Percentiles rank a stretch among this genome's conserved stretches.
These are phyloP conservation scores for Polyodon spathula DNA, from an alignment of 2,113 vertebrate species.

Conservation along the genomic window DNA sequence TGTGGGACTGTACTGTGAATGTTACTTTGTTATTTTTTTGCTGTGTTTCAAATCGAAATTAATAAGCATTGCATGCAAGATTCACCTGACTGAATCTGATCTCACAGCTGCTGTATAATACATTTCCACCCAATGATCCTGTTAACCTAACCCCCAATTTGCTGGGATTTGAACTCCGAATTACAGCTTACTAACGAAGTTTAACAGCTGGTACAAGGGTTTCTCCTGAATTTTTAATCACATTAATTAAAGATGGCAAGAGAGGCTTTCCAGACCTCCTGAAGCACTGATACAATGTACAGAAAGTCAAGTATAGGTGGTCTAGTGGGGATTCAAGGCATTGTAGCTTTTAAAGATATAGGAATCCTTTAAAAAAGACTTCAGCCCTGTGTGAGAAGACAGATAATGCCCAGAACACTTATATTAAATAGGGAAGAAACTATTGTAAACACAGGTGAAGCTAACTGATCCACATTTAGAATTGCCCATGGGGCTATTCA, in stretches of 20 bases:
- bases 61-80: slow-evolving; percentile 30
- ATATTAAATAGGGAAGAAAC: neutral
- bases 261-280: slow-evolving; percentile 53
- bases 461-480: too few species aligned
- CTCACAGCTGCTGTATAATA: slow-evolving; percentile 47
- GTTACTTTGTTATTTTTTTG: slow-evolving; percentile 8
- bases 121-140: slow-evolving; percentile 57
- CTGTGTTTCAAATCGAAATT: slow-evolving; percentile 13
- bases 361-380: neutral
- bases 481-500: too few species aligned
- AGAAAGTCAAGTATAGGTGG: slow-evolving; percentile 54
- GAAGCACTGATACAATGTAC: slow-evolving; percentile 47
- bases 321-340: slow-evolving; percentile 1
- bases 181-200: slow-evolving; percentile 61
- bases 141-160: slow-evolving; percentile 73
- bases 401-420: neutral
- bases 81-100: slow-evolving; percentile 47
- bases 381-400: too few species aligned
- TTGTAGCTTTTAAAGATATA: slow-evolving; percentile 6
- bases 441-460: neutral
- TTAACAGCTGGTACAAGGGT: slow-evolving; percentile 67
- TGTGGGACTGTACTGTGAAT: neutral
- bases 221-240: slow-evolving; percentile 74
- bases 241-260: slow-evolving; percentile 67
- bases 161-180: slow-evolving; percentile 68